Conservation (phyloP, 2,797 vertebrate genomes). For the Bradypodion ventrale region DNA sequence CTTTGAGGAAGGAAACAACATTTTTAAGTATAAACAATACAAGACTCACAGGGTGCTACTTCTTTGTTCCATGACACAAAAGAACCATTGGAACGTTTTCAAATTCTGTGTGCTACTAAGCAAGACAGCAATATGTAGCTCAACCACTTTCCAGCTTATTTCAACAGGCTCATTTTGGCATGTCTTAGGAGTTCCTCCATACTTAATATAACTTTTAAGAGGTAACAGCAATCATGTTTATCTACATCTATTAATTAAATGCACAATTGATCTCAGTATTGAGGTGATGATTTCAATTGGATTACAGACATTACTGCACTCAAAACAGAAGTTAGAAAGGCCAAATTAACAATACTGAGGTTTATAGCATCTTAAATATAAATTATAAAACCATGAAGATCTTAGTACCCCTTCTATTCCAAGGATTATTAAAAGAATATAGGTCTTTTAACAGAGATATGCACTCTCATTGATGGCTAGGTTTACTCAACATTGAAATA, state of each 20-base stretch:
- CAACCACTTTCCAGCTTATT: slow-evolving; percentile 44
- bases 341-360: background rate
- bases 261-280: background rate
- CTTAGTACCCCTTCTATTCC: background rate
- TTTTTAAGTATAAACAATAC: background rate
- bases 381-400: accelerated
- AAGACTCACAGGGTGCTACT: background rate
- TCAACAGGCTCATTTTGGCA: background rate
- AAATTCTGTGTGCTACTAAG: slow-evolving; percentile 22
- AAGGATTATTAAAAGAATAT: background rate
- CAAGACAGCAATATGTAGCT: slow-evolving; percentile 33
- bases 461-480: slow-evolving; percentile 5
- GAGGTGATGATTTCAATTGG: background rate
- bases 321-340: background rate
- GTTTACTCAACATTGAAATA: background rate
- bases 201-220: background rate
- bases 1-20: background rate
- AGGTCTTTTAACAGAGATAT: background rate
- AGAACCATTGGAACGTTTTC: slow-evolving; percentile 20
- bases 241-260: background rate
- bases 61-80: slow-evolving; percentile 22
- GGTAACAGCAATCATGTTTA: slow-evolving; percentile 5
- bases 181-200: background rate
- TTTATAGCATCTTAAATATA: background rate
- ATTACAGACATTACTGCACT: background rate